Base-by-base conservation (phyloP, 2,797 vertebrate genomes). In the Babyrousa celebensis region DNA sequence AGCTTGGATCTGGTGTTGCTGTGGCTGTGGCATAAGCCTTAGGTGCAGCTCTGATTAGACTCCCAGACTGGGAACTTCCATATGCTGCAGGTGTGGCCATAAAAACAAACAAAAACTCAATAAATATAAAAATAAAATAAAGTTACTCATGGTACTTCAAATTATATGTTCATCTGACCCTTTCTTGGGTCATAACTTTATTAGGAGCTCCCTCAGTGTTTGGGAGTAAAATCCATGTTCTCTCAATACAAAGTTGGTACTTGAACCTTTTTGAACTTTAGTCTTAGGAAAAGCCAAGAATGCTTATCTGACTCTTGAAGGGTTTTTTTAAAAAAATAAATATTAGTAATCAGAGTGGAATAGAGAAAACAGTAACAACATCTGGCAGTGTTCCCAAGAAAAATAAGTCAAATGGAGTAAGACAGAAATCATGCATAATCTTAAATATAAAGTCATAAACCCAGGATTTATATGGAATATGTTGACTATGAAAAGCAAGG, bases 291-390 rank as follows among this genome's bases (percentile, higher is more conserved):
- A 23, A 87, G 60, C 2, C n/a, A 87, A 82, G 52, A 78, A 65
- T 21, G 11, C 8, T 78, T 63, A 17, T 67, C 7, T 91, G 85
- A 93, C 68, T 63, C 7, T 60, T 83, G 1, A 58, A 14, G 12
- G 14, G 43, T 21, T 78, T 15, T 12, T 60, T 74, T 3, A 36
- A 36, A 36, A 36, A 48, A 89, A 96, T 16, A 72, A 75, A 74
- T 1, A 83, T 84, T 85, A 88, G 18, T 60, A 85, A 71, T 85
- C 27, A 70, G n/a, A 91, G 8, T 56, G 18, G 25, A 96, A 94
- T 7, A 89, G 84, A 96, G 6, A 95, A 96, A 90, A 71, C n/a
- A 93, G 8, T 60, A 92, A 43, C 5, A 65, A 72, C 23, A 82
- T n/a, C 10, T 78, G 60, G 27, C 62, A 70, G 5, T 82, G 10